Base-by-base conservation (phyloP, 1,140 invertebrate genomes). In the Polypedilum vanderplanki region DNA sequence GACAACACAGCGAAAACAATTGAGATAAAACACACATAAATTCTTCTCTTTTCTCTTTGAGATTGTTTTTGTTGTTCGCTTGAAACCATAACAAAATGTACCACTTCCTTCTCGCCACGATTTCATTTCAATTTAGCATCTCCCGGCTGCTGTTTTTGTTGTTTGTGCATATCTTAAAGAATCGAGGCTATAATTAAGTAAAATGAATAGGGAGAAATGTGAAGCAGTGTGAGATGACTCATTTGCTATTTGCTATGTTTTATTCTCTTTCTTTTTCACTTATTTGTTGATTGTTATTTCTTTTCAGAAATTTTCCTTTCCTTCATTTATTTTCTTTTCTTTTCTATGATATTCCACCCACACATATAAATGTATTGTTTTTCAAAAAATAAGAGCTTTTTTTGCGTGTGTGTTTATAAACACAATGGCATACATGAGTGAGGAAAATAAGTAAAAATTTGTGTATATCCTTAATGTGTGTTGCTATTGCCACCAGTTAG, bases 1-100 rank as follows among this genome's bases (percentile, higher is more conserved):
- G 17, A 20, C 9, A 10, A 22, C 15, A 70, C 8, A 18, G 65
- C 12, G 65, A 70, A 57, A 70, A 70, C 65, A 70, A 70, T 70
- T 70, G 65, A 70, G 65, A 70, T 70, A 70, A 70, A 70, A 70
- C 65, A 70, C 18, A 70, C 65, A 70, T 70, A 70, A 70, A 70
- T 70, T 70, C 65, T 33, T 33, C 24, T 33, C 24, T 33, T n/a
- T 33, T 33, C 24, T 33, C 24, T 18, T n/a, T 70, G 18, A 70
- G 65, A 70, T 70, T 70, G 65, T 70, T 70, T 70, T 67, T 10
- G 10, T 57, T 57, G 10, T 57, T 70, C 9, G 65, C 17, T 70
- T 70, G 8, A 18, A 20, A 70, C 65, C 65, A 70, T 70, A 70
- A 70, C 65, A 70, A 33, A 33, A 18, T 70, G 20, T 70, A 70